phyloP scores from a whole-genome alignment of 2,888 invertebrate genomes.

The Hirtodrosophila alboralis region DNA sequence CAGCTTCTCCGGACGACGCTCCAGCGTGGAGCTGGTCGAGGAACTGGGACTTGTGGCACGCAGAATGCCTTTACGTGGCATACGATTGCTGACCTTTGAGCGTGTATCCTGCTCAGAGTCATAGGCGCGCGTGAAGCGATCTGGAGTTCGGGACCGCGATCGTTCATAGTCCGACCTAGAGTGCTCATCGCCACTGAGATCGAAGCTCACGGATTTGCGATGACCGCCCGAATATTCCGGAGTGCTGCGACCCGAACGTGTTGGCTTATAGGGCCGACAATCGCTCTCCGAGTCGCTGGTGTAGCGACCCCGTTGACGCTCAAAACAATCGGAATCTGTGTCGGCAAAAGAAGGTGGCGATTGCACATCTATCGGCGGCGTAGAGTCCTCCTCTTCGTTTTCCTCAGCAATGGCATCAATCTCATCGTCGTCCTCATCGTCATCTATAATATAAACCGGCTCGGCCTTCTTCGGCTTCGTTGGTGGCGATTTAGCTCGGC shows the following conservation, averaged over 20 bases:
- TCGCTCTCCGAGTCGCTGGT: constrained; percentile 83
- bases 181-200: constrained; percentile 83
- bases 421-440: constrained; percentile 67
- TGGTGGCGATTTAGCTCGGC: constrained; percentile 7
- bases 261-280: constrained; percentile 59
- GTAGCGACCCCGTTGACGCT: constrained; percentile 68
- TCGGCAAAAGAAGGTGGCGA: constrained; percentile 70
- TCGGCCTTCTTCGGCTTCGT: constrained; percentile 67
- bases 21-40: constrained; percentile 78
- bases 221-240: constrained; percentile 78
- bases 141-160: constrained; percentile 64
- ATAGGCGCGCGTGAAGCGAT: constrained; percentile 69
- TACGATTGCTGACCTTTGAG: constrained; percentile 34
- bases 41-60: constrained; percentile 83
- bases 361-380: constrained; percentile 59
- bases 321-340: constrained; percentile 78
- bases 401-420: constrained; percentile 57
- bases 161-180: constrained; percentile 82
- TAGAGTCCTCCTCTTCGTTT: constrained; percentile 55
- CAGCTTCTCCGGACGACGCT: constrained; percentile 74
- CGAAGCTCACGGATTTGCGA: constrained; percentile 84
- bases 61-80: constrained; percentile 82
- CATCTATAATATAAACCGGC: constrained; percentile 80
- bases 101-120: constrained; percentile 83
- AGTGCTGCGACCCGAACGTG: constrained; percentile 81